Evolutionary conservation across 2,888 invertebrate species (phyloP), one percentile per base, ranked within the genome.

Genomic region (Tenthredo notha): DNA sequence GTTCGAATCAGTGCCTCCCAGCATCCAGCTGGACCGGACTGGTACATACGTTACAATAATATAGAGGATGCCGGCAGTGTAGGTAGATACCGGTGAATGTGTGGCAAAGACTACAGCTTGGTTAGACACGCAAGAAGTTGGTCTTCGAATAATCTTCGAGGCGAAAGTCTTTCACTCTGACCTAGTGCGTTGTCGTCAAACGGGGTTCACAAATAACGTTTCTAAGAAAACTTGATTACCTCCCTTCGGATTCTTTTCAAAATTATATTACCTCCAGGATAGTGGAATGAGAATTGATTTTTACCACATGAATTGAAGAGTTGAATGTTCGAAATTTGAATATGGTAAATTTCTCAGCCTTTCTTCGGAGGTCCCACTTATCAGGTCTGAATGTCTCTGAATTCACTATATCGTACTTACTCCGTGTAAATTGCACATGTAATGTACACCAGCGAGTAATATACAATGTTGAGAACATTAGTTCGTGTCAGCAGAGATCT

Each of bases 161-260:
- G 83, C 37, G 83, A 83, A 83, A 83, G 83, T 70, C 83, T 83
- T 83, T 70, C 65, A 47, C 83, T 65, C 10, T 83, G 83, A 70
- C 83, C 83, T 83, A 65, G 83, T 67, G 83, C 70, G 65, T 80
- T 5, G 61, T 80, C 29, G 47, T 83, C 47, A n/a, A 47, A 67
- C n/a, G 37, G 61, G 54, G 29, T 29, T 33, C 33, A 25, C 18
- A 47, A 47, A 43, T n/a, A 83, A 83, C 40, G 21, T 50, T 47
- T 70, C 67, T 83, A 65, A 15, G 47, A 33, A 83, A 43, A 67
- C 83, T 10, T 47, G 29, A 67, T 47, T 37, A 43, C 40, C 74
- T 40, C 18, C 25, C 25, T 29, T 43, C 4, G 21, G 47, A 33
- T 29, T 61, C 43, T 29, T 43, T 25, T 43, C 37, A 54, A 7